Evolutionary conservation across 2,797 vertebrate species (phyloP).

Genomic region (Acipenser oxyrinchus): DNA sequence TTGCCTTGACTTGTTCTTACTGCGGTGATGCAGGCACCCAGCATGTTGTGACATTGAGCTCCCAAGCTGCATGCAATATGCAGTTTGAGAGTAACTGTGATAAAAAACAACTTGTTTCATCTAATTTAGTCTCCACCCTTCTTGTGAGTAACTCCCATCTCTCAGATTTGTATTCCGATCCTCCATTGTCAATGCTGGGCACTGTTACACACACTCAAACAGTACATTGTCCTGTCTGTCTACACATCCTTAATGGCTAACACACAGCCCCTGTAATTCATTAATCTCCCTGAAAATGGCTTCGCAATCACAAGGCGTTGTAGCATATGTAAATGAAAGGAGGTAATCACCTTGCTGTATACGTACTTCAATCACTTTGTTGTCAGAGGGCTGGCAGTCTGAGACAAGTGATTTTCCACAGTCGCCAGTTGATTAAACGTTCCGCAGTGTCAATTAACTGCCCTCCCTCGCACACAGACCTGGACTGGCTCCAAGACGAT

Average conservation of each 20-base stretch:
- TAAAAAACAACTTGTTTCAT: no score
- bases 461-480: neutral
- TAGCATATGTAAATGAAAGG: slow-evolving; percentile 2
- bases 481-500: slow-evolving; percentile 2
- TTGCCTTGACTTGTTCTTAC: no score
- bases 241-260: neutral
- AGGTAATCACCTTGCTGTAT: neutral
- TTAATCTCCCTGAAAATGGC: slow-evolving; percentile 3
- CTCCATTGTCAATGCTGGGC: no score
- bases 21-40: no score
- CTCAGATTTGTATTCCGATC: no score
- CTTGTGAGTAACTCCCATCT: no score
- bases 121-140: no score
- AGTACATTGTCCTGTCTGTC: neutral
- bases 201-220: no score
- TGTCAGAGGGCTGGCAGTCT: neutral
- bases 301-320: neutral
- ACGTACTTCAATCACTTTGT: slow-evolving; percentile 1
- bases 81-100: no score
- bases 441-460: slow-evolving; percentile 4
- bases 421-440: neutral
- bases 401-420: neutral
- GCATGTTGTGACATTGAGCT: no score
- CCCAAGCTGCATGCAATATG: no score
- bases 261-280: neutral